A percentile compares a stretch with the other conserved stretches of the same genome.
Evolutionary conservation across 2,888 invertebrate genomes (phyloP).

Genomic region (Athalia circularis): DNA sequence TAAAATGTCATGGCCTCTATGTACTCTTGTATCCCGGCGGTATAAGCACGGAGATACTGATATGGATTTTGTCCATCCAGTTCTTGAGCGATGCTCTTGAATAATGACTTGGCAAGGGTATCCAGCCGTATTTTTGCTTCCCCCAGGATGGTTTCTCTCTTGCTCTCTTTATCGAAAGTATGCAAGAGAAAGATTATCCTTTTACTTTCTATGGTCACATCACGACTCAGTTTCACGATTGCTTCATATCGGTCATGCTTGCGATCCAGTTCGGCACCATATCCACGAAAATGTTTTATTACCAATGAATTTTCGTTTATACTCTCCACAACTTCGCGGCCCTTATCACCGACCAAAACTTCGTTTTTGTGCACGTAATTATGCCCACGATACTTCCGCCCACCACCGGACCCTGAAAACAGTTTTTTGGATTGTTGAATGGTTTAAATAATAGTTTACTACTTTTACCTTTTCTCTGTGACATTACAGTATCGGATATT

Average conservation of each 20-base stretch:
- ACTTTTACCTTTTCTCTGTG: constrained; percentile 27
- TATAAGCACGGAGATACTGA: constrained; percentile 82
- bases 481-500: constrained; percentile 1
- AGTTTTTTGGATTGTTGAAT: neutral
- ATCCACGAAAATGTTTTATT: constrained; percentile 80
- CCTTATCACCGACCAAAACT: constrained; percentile 72
- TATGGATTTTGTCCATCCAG: constrained; percentile 83
- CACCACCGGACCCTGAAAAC: constrained; percentile 42
- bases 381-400: constrained; percentile 38
- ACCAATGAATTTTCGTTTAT: constrained; percentile 76
- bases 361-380: constrained; percentile 58
- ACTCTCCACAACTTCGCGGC: constrained; percentile 72
- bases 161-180: constrained; percentile 79
- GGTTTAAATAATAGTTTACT: neutral
- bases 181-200: constrained; percentile 91
- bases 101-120: constrained; percentile 78
- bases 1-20: constrained; percentile 90
- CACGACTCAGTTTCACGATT: constrained; percentile 87
- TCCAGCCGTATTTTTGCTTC: constrained; percentile 83
- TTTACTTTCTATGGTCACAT: constrained; percentile 93
- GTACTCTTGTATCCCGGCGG: constrained; percentile 86
- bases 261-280: constrained; percentile 81
- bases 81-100: constrained; percentile 84
- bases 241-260: constrained; percentile 91
- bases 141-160: constrained; percentile 76